Conservation (phyloP, 1,140 invertebrate genomes). For the Drosophila jambulina region DNA sequence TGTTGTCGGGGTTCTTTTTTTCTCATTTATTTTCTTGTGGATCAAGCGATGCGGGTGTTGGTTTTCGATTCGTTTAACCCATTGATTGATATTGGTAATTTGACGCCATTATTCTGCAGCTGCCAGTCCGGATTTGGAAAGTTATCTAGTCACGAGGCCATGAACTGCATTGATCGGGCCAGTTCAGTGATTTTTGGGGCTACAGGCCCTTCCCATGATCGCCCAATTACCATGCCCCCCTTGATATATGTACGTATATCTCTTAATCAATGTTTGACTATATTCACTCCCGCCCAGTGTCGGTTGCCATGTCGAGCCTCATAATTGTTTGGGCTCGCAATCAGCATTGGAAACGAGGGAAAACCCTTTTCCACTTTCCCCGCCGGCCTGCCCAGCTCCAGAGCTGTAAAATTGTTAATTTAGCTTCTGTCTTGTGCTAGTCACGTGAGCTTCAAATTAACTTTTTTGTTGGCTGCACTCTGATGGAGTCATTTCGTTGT, state of each 20-base stretch:
- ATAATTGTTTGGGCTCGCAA: constrained; percentile 74
- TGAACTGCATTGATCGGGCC: constrained; percentile 75
- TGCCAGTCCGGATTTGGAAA: constrained; percentile 54
- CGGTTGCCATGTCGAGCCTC: constrained; percentile 69
- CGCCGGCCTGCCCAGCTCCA: constrained; percentile 6
- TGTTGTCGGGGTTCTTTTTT: background rate
- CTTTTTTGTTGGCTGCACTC: constrained; percentile 39
- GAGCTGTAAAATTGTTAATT: constrained; percentile 81
- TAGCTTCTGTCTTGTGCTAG: constrained; percentile 76
- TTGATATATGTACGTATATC: constrained; percentile 3
- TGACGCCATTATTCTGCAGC: constrained; percentile 77
- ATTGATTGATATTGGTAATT: constrained; percentile 83
- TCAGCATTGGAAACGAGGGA: constrained; percentile 24
- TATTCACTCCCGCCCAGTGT: constrained; percentile 20
- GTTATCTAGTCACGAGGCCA: constrained; percentile 69
- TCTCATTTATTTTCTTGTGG: constrained; percentile 2
- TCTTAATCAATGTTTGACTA: constrained; percentile 23
- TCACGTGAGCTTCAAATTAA: constrained; percentile 77
- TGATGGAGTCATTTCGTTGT: constrained; percentile 28
- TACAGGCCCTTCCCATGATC: constrained; percentile 36
- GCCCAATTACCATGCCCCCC: constrained; percentile 38
- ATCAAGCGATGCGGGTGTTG: constrained; percentile 60
- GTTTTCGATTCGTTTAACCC: constrained; percentile 58
- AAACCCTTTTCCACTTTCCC: constrained; percentile 42
- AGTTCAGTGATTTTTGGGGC: constrained; percentile 56